These are phyloP conservation scores for Galerucella pusilla DNA, from an alignment of 2,888 invertebrate species.

Conservation along the genomic window DNA sequence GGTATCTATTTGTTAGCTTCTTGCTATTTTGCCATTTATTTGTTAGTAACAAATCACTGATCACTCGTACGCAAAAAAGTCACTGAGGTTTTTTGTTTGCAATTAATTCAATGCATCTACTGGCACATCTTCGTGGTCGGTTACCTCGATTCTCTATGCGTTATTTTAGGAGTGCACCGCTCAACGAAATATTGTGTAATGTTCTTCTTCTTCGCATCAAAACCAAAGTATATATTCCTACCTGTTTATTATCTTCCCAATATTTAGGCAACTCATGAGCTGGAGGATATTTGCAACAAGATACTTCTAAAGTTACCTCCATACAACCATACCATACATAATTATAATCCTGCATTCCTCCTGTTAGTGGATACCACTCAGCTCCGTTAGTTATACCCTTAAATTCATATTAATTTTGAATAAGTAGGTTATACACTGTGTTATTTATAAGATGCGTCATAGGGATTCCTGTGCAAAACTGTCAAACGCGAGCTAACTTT, in stretches of 20 bases:
- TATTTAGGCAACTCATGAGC: conserved; percentile 82
- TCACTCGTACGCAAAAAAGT: too few species aligned
- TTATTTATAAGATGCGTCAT: too few species aligned
- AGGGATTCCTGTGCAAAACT: too few species aligned
- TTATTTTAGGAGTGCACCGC: too few species aligned
- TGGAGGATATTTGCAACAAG: conserved; percentile 93
- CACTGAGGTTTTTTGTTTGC: too few species aligned
- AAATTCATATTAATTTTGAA: conserved; percentile 19
- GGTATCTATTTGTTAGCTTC: too few species aligned
- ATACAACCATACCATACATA: conserved; percentile 94
- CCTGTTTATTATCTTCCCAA: conserved; percentile 91
- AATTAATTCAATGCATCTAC: too few species aligned
- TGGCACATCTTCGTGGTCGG: too few species aligned
- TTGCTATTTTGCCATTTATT: too few species aligned
- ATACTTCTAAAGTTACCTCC: conserved; percentile 94
- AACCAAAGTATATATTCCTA: conserved; percentile 60
- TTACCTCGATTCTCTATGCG: too few species aligned
- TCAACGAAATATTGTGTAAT: not conserved
- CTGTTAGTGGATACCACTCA: conserved; percentile 91
- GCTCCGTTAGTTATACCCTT: conserved; percentile 95
- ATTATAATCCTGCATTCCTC: conserved; percentile 95
- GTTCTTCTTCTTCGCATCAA: not conserved
- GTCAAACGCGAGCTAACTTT: too few species aligned
- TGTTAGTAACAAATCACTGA: too few species aligned
- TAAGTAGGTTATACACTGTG: not conserved